Conservation (phyloP, 1,140 invertebrate species). For the Drosophila erecta region DNA sequence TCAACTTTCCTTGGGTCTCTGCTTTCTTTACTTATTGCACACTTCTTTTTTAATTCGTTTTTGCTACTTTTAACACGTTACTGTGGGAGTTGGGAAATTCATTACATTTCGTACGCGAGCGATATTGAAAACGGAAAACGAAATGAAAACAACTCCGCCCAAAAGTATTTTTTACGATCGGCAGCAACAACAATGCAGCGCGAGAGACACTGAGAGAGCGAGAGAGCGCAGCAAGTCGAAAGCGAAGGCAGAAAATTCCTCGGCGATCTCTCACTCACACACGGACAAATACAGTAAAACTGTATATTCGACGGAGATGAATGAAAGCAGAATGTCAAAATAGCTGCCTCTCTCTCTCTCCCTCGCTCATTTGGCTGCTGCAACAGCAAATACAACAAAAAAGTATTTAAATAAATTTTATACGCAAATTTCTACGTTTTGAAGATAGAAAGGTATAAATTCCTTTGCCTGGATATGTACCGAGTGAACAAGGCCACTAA, state of each 20-base stretch:
- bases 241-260: conserved; percentile 76
- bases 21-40: conserved; percentile 63
- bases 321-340: conserved; percentile 82
- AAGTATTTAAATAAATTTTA: conserved; percentile 68
- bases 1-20: conserved; percentile 54
- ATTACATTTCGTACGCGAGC: conserved; percentile 37
- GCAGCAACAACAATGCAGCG: conserved; percentile 45
- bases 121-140: conserved; percentile 56
- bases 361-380: conserved; percentile 54
- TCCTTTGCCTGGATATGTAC: conserved; percentile 15
- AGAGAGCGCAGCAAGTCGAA: conserved; percentile 56
- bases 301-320: conserved; percentile 68
- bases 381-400: conserved; percentile 69
- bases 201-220: conserved; percentile 23
- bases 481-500: conserved; percentile 8
- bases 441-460: conserved; percentile 26
- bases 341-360: conserved; percentile 46
- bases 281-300: conserved; percentile 41
- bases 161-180: conserved; percentile 53
- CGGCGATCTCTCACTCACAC: conserved; percentile 47
- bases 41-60: conserved; percentile 20
- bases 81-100: conserved; percentile 45
- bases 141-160: conserved; percentile 81
- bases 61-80: conserved; percentile 51
- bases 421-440: conserved; percentile 59